These are phyloP conservation scores for Cyprinodon tularosa DNA, from an alignment of 2,113 vertebrate genomes.

Conservation along the genomic window DNA sequence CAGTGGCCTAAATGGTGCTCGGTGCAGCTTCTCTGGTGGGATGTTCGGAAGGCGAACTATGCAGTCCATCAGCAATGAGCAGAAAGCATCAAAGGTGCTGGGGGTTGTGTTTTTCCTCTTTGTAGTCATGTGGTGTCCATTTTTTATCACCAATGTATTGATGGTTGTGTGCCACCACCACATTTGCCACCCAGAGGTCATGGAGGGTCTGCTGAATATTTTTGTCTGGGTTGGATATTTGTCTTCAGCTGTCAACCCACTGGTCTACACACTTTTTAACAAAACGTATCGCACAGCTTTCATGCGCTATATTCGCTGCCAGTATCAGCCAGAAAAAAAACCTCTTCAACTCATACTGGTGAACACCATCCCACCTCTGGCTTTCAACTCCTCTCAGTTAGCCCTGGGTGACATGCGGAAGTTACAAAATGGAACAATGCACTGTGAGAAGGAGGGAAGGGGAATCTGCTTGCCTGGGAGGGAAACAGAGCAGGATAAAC, in stretches of 20 bases:
- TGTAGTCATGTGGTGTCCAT: conserved; percentile 98
- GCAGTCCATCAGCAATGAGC: conserved; percentile 96
- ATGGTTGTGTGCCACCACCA: conserved; percentile 86
- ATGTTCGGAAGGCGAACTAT: conserved; percentile 86
- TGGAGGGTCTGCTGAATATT: conserved; percentile 87
- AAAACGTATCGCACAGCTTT: conserved; percentile 94
- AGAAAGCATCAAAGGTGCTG: conserved; percentile 96
- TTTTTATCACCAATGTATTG: conserved; percentile 97
- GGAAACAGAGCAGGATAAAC: not conserved
- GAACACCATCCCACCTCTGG: conserved; percentile 92
- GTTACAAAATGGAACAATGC: conserved; percentile 72
- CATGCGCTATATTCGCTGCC: conserved; percentile 90
- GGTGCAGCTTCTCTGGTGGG: conserved; percentile 35
- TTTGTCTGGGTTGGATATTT: conserved; percentile 98
- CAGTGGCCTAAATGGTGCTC: conserved; percentile 7
- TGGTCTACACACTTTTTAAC: conserved; percentile 95
- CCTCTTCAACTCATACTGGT: conserved; percentile 92
- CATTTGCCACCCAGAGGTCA: conserved; percentile 81
- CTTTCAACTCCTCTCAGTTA: conserved; percentile 86
- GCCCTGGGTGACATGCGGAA: conserved; percentile 77
- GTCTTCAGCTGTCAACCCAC: conserved; percentile 94
- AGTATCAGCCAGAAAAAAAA: conserved; percentile 89
- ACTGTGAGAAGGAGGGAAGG: not conserved
- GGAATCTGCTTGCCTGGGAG: conserved; percentile 18
- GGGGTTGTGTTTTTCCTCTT: conserved; percentile 97